A percentile compares a stretch with the other conserved stretches of the same genome.
phyloP scores from a whole-genome alignment of 2,113 vertebrate species.

The Mellivora capensis region DNA sequence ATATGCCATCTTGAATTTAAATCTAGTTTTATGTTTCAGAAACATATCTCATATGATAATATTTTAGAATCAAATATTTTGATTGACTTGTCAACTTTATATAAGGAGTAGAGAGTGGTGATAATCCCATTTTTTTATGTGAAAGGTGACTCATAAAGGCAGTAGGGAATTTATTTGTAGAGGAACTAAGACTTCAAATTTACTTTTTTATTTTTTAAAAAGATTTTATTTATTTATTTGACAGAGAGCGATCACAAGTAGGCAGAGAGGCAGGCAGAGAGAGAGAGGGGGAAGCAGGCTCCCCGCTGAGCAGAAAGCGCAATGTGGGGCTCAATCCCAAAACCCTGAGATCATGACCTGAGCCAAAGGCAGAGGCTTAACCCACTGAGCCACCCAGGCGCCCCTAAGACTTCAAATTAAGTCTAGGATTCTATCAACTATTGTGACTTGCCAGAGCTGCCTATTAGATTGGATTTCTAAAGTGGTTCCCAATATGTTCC shows the following conservation, averaged over 20 bases:
- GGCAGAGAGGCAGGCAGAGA: too few relatives aligned
- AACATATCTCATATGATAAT: not conserved
- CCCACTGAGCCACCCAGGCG: too few relatives aligned
- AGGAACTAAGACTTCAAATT: not conserved
- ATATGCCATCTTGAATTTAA: not conserved
- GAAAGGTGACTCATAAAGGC: not conserved
- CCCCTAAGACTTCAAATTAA: not conserved
- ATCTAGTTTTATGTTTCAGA: constrained; percentile 14
- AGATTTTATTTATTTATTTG: too few relatives aligned
- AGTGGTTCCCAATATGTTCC: not conserved
- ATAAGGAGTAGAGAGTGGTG: not conserved
- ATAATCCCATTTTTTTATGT: not conserved
- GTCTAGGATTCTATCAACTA: not conserved
- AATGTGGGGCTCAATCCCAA: too few relatives aligned
- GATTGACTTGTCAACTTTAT: not conserved
- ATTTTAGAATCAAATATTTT: constrained; percentile 2
- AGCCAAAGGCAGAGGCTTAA: too few relatives aligned
- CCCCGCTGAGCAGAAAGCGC: too few relatives aligned
- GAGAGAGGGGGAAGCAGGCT: too few relatives aligned
- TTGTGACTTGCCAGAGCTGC: not conserved
- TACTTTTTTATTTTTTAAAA: too few relatives aligned
- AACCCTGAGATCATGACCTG: too few relatives aligned
- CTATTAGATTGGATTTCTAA: not conserved
- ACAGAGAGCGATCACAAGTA: too few relatives aligned
- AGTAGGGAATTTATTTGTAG: not conserved